A percentile compares a stretch with the other conserved stretches of the same genome.
These are phyloP conservation scores for Aphidoletes aphidimyza DNA, from an alignment of 2,888 invertebrate species.

Conservation along the genomic window DNA sequence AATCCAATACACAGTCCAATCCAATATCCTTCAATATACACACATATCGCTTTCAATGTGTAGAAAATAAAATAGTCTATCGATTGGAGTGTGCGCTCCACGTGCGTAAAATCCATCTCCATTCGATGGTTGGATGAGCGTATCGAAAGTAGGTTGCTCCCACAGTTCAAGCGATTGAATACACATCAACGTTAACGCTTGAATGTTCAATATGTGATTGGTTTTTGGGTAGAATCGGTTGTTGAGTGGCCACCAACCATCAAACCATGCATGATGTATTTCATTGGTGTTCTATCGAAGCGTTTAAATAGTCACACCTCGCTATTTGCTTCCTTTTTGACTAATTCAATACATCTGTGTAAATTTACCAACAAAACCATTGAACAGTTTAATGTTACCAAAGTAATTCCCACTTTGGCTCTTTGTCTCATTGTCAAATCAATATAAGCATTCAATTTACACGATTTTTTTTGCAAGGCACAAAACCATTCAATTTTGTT, in stretches of 20 bases:
- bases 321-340: too few relatives aligned
- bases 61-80: constrained; percentile 34
- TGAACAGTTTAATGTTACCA: background rate
- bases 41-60: constrained; percentile 44
- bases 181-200: constrained; percentile 10
- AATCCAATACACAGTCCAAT: too few relatives aligned
- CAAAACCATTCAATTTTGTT: background rate
- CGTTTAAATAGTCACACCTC: constrained; percentile 48
- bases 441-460: constrained; percentile 6
- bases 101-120: background rate
- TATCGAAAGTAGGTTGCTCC: constrained; percentile 47
- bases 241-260: background rate
- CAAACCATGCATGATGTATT: background rate
- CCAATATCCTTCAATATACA: constrained; percentile 35
- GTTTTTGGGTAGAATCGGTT: background rate
- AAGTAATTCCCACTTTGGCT: background rate
- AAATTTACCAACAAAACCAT: background rate
- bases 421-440: background rate
- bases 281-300: constrained; percentile 30
- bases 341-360: background rate
- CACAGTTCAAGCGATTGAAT: constrained; percentile 10
- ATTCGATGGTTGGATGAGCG: background rate
- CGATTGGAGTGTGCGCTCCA: constrained; percentile 48
- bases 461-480: background rate
- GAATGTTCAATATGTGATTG: constrained; percentile 50